phyloP scores from a whole-genome alignment of 2,113 vertebrate genomes.

The Cyphomyrus discorhynchus region DNA sequence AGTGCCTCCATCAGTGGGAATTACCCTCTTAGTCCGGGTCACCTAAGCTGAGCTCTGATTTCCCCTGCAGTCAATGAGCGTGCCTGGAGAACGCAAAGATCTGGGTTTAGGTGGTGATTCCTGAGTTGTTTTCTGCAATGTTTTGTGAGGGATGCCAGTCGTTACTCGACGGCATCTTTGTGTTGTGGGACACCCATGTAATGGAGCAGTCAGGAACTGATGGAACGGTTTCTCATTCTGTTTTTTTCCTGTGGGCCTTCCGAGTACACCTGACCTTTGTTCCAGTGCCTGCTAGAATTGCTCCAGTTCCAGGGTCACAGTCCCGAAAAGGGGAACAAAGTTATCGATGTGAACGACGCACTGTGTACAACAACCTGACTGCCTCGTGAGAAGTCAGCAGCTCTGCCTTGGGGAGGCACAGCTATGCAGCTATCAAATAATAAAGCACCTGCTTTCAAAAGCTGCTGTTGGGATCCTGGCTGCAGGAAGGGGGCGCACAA shows the following conservation, averaged over 20 bases:
- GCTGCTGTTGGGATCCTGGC: not conserved
- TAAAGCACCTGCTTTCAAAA: conserved; percentile 1
- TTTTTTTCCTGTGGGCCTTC: not conserved
- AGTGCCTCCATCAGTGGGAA: not conserved
- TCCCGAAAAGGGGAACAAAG: not conserved
- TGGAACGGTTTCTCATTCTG: not conserved
- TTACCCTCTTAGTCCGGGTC: not conserved
- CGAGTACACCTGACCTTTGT: not conserved
- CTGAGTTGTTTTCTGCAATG: not conserved
- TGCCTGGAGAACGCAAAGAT: not conserved
- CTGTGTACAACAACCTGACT: not conserved
- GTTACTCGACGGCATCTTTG: not conserved
- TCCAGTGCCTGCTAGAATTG: not conserved
- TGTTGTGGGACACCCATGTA: not conserved
- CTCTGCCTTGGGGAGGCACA: not conserved
- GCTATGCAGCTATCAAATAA: not conserved
- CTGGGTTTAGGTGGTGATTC: not conserved
- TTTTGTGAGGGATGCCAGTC: not conserved
- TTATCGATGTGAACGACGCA: not conserved
- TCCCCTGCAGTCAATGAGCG: not conserved
- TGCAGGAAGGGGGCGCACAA: not conserved
- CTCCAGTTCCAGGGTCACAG: not conserved
- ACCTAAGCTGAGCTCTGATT: not conserved
- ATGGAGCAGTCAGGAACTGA: not conserved
- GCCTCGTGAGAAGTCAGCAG: not conserved